phyloP scores from a whole-genome alignment of 2,888 invertebrate genomes.

The Morpho achilles region DNA sequence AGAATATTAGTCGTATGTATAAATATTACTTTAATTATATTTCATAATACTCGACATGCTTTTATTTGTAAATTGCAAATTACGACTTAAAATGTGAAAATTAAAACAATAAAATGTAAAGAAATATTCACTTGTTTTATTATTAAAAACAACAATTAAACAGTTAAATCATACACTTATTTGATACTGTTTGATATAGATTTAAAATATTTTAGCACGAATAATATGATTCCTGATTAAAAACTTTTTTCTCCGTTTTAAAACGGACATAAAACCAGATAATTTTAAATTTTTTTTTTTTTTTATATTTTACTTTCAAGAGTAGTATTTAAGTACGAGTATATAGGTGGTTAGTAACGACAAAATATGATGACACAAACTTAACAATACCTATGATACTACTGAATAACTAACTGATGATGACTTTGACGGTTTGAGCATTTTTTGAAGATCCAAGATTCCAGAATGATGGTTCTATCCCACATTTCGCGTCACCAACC shows the following conservation, averaged over 20 bases:
- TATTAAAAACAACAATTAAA: conserved; percentile 5
- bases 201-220: no score
- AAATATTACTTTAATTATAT: conserved; percentile 44
- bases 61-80: conserved; percentile 72
- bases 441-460: conserved; percentile 48
- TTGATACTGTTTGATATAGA: no score
- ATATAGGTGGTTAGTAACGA: no score
- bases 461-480: conserved; percentile 35
- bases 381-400: conserved; percentile 3
- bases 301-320: no score
- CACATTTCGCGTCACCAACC: conserved; percentile 56
- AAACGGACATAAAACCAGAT: no score
- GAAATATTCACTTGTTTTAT: conserved; percentile 37
- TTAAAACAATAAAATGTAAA: conserved; percentile 59
- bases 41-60: conserved; percentile 63
- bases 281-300: no score
- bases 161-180: no score
- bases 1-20: conserved; percentile 41
- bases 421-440: conserved; percentile 35
- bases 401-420: conserved; percentile 7
- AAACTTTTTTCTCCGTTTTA: no score
- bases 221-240: no score
- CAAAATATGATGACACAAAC: background rate
- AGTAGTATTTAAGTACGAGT: no score
- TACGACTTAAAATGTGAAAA: conserved; percentile 65